Evolutionary conservation across 2,888 invertebrate species (phyloP), one percentile per base, ranked within the genome.

Genomic region (Rhagonycha fulva): DNA sequence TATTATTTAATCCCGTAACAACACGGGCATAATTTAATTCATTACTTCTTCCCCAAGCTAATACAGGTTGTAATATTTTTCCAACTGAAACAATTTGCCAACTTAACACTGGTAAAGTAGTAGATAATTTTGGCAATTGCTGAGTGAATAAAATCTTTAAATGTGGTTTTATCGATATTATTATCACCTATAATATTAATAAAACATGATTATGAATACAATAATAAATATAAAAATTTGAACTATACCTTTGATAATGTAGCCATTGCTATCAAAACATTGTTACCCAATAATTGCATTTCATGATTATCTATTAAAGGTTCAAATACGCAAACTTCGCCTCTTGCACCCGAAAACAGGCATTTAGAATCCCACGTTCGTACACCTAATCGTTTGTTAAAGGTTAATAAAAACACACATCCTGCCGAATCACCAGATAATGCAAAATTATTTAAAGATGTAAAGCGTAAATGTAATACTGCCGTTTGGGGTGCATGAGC

Each of bases 261-360:
- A 0, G 98, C 98, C 90, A 99, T 91, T 0, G 98, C 98, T 72
- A 98, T 91, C 75, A 98, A 91, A 73, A 94, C 92, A 82, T 93
- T 92, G 81, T 93, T 93, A 83, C 93, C 92, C 80, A 96, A 88
- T 14, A 95, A 94, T 86, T 94, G 92, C 11, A 88, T 85, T 74
- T 89, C 88, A 67, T 86, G 84, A 4, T 85, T 89, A 68, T 87
- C 85, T 12, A 87, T 82, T 12, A 95, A 87, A 0, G 94, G 94
- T 84, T 94, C 94, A 77, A 95, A 89, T 11, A 91, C 90, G 84
- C 94, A 94, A 67, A 96, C 97, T 90, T 99, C 99, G 0, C 99
- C 99, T 73, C 98, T 92, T 72, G 98, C 97, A 32, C 99, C 99
- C 47, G 98, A 98, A 88, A 99, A 99, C 14, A 99, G 89, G 86